Evolutionary conservation across 2,113 vertebrate genomes (phyloP), one percentile per base, ranked within the genome.

Genomic region (Furnarius figulus): DNA sequence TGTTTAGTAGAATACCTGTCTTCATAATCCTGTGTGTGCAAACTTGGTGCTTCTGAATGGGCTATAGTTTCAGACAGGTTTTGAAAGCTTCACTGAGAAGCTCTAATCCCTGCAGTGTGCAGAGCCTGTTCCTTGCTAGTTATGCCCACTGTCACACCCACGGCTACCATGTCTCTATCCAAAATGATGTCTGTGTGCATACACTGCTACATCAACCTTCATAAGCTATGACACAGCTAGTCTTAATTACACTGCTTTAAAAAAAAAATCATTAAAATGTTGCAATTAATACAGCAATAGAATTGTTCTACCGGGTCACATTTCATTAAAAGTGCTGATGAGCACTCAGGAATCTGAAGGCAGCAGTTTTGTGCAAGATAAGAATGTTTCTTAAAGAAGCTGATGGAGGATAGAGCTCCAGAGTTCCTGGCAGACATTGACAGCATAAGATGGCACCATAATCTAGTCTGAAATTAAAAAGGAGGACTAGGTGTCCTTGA

Each of bases 311-410:
- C 46, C 1, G 90, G 95, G 68, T 93, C 37, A 35, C 44, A 40
- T 94, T 95, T 85, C 88, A 49, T 71, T 94, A n/a, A 28, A 71
- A 90, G 88, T 78, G 80, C 83, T 94, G 86, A 89, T 77, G 70
- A 90, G 76, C 31, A 39, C 40, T 39, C 72, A 81, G 79, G 74
- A 89, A 44, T 68, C 61, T 68, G 76, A 93, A 95, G 73, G 85
- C 92, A 92, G 92, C 90, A 85, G 76, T 96, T 97, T 89, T 81
- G 53, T 94, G 92, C 83, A 92, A 96, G 85, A 52, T 95, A 93
- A 96, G 93, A 84, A 67, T 81, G 76, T 78, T 93, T 52, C 85
- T 86, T 94, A 65, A 93, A 86, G 85, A 84, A 92, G 77, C 53
- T 75, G 90, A 89, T 82, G 77, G 76, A 78, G 86, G 66, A 73